phyloP scores from a whole-genome alignment of 2,113 vertebrate species.

The Fregetta grallaria region DNA sequence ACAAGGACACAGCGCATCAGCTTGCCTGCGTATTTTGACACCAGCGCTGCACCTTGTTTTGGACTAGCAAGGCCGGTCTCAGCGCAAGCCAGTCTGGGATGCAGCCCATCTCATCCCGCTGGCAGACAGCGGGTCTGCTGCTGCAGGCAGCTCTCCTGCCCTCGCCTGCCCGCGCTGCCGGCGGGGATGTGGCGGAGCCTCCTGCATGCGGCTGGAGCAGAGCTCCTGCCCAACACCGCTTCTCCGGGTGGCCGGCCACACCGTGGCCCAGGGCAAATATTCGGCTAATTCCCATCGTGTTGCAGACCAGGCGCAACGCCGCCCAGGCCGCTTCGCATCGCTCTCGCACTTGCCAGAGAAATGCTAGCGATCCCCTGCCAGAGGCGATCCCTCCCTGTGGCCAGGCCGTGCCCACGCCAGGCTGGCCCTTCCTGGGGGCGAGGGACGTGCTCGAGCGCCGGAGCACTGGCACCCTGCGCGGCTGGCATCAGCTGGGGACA shows the following conservation, averaged over 20 bases:
- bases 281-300: fast-evolving
- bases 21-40: background rate
- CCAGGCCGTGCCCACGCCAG: background rate
- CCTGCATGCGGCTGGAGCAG: background rate
- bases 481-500: background rate
- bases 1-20: background rate
- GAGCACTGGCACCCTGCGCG: background rate
- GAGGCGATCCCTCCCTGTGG: background rate
- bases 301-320: background rate
- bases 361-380: background rate
- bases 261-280: too few relatives aligned
- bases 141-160: background rate
- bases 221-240: background rate
- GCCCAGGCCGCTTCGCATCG: background rate
- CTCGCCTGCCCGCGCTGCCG: background rate
- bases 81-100: background rate
- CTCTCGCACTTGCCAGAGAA: background rate
- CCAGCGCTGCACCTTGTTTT: background rate
- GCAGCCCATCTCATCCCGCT: background rate
- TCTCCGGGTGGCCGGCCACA: background rate
- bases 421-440: background rate
- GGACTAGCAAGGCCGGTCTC: background rate
- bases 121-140: background rate
- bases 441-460: fast-evolving
- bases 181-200: background rate